Evolutionary conservation across 2,113 vertebrate genomes (phyloP), one percentile per base, ranked within the genome.

Genomic region (Petromus typicus): DNA sequence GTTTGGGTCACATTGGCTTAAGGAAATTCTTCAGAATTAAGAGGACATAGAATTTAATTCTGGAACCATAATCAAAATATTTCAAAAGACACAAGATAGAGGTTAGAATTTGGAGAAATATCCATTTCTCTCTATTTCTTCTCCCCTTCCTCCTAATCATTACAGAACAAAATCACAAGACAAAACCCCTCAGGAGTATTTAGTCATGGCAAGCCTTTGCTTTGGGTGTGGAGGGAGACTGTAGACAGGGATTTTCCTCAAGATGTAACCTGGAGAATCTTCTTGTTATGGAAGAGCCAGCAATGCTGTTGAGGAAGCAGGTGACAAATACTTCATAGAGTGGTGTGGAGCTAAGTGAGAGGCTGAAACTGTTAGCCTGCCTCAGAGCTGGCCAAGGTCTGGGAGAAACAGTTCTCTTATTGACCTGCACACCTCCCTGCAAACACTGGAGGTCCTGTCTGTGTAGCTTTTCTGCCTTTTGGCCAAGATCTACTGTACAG

Each of bases 11-110:
- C 86, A 71, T 27, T 89, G 25, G 73, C 37, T 61, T 10, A 57
- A 18, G 3, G 63, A 87, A 92, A 57, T 81, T 67, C 2, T 14
- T 11, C 63, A 83, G 51, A 59, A 48, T 16, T 14, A 85, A 23
- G 20, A 81, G 2, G 83, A 40, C 1, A 23, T 84, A 22, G 34
- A 17, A 67, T 95, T 86, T n/a, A 78, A 57, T 95, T 78, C 66
- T 96, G 14, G 61, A 91, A 88, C 4, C 1, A 12, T 23, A 92
- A 94, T 48, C 45, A 96, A 90, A 92, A 34, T 30, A 82, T 92
- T 96, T 71, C 8, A 89, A 90, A 67, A 48, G n/a, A 37, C 54
- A 82, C 8, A 9, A 6, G 3, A 59, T n/a, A 76, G 13, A 95
- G 84, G 57, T 30, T 78, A 94, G 37, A 71, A 79, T 94, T 91